These are phyloP conservation scores for Byasa hedistus DNA, from an alignment of 2,888 invertebrate genomes.

Conservation along the genomic window DNA sequence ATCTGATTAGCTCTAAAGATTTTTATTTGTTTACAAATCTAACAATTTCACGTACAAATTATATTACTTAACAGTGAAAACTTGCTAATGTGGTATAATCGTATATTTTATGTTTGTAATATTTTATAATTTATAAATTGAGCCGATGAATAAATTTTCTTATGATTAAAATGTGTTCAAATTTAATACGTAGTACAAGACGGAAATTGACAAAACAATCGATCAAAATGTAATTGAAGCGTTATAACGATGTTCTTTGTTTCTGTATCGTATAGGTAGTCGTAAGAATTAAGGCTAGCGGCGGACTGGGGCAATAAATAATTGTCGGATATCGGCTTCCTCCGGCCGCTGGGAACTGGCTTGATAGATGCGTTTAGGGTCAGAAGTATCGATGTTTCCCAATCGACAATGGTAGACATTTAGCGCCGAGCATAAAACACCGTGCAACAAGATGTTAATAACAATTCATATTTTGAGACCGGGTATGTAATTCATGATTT, in stretches of 20 bases:
- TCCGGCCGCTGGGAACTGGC: slow-evolving; percentile 47
- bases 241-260: slow-evolving; percentile 30
- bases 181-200: background rate
- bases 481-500: background rate
- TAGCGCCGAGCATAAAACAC: slow-evolving; percentile 15
- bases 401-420: slow-evolving; percentile 23
- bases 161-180: background rate
- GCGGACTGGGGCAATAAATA: slow-evolving; percentile 50
- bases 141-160: too few relatives aligned
- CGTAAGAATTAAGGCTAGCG: slow-evolving; percentile 48
- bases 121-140: too few relatives aligned
- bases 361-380: slow-evolving; percentile 47
- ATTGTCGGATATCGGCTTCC: slow-evolving; percentile 62
- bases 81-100: too few relatives aligned
- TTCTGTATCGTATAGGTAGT: slow-evolving; percentile 33
- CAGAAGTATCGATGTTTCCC: slow-evolving; percentile 28
- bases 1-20: background rate
- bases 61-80: background rate
- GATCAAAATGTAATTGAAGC: slow-evolving; percentile 27
- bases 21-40: background rate
- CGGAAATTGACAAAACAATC: slow-evolving; percentile 6
- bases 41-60: background rate
- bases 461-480: background rate
- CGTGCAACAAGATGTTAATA: background rate
- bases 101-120: too few relatives aligned